A percentile compares a stretch with the other conserved stretches of the same genome.
phyloP scores from a whole-genome alignment of 2,113 vertebrate genomes.

The Eleginops maclovinus region DNA sequence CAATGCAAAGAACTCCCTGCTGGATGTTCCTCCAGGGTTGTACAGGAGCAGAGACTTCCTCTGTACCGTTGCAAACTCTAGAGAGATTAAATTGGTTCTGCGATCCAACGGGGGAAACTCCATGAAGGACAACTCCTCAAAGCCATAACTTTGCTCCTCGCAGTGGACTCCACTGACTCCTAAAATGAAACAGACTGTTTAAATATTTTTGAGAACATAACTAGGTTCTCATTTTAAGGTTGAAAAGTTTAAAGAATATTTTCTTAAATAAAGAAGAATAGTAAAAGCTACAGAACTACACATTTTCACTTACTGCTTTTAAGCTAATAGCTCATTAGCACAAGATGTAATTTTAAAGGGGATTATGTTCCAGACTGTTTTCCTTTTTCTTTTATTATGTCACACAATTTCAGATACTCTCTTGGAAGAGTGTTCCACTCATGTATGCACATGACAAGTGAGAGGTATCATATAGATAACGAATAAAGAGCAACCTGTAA shows the following conservation, averaged over 20 bases:
- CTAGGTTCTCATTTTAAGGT: not conserved
- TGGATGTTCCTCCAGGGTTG: constrained; percentile 71
- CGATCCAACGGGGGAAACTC: constrained; percentile 83
- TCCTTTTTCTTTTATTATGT: not conserved
- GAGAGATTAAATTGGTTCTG: constrained; percentile 81
- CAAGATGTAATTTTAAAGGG: not conserved
- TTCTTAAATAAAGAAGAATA: not conserved
- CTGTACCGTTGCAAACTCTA: constrained; percentile 83
- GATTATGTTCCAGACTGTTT: not conserved
- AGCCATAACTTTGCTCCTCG: constrained; percentile 82
- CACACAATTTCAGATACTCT: not conserved
- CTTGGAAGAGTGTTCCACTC: not conserved
- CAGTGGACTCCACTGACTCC: constrained; percentile 80
- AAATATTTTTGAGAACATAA: too few species aligned
- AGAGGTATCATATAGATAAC: not conserved
- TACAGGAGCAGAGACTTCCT: constrained; percentile 80
- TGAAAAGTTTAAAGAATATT: not conserved
- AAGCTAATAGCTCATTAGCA: too few species aligned
- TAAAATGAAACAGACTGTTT: constrained; percentile 26
- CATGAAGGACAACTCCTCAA: constrained; percentile 83
- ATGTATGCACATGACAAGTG: not conserved
- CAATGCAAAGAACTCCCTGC: constrained; percentile 81
- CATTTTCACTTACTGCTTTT: not conserved
- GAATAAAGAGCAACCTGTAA: not conserved
- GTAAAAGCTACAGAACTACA: not conserved